Percentiles rank a stretch among this genome's conserved stretches.
Conservation (phyloP, 37 sponge, comb jelly and placozoan species). For the Mnemiopsis leidyi region DNA sequence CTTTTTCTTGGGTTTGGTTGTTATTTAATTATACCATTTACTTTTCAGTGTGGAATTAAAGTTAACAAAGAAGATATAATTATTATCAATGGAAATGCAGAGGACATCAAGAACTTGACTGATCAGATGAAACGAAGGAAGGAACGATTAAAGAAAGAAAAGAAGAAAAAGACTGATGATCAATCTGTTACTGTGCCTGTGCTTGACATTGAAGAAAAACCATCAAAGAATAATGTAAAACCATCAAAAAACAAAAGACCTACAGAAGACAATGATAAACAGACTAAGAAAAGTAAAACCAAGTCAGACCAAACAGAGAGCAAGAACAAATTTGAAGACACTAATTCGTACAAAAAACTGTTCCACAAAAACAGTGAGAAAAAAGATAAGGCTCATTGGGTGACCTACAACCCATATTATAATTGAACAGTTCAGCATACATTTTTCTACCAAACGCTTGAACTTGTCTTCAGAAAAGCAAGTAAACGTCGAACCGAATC, state of each 20-base stretch:
- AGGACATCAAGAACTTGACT: slow-evolving; percentile 71
- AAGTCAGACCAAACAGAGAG: not conserved
- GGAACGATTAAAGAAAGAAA: slow-evolving; percentile 70
- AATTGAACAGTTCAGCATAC: too few relatives aligned
- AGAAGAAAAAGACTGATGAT: slow-evolving; percentile 32
- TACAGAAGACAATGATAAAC: not conserved
- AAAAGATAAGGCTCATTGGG: slow-evolving; percentile 61
- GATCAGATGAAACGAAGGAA: slow-evolving; percentile 71
- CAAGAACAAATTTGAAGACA: slow-evolving; percentile 24
- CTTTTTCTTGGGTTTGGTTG: not conserved
- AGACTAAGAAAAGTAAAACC: not conserved
- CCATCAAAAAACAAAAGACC: not conserved
- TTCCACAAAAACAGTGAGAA: slow-evolving; percentile 39
- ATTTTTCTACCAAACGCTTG: too few relatives aligned
- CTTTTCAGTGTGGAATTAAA: slow-evolving; percentile 71
- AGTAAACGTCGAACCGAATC: too few relatives aligned
- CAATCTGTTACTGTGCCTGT: not conserved
- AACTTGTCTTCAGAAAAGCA: too few relatives aligned
- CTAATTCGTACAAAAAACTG: slow-evolving; percentile 39
- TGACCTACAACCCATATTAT: slow-evolving; percentile 60
- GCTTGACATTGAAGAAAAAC: not conserved
- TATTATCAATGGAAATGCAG: slow-evolving; percentile 80
- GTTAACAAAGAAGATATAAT: slow-evolving; percentile 69
- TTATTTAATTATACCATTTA: not conserved
- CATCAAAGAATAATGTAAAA: not conserved